Percentiles rank a stretch among this genome's conserved stretches.
Evolutionary conservation across 2,888 invertebrate genomes (phyloP).

Genomic region (Sesamia inferens): DNA sequence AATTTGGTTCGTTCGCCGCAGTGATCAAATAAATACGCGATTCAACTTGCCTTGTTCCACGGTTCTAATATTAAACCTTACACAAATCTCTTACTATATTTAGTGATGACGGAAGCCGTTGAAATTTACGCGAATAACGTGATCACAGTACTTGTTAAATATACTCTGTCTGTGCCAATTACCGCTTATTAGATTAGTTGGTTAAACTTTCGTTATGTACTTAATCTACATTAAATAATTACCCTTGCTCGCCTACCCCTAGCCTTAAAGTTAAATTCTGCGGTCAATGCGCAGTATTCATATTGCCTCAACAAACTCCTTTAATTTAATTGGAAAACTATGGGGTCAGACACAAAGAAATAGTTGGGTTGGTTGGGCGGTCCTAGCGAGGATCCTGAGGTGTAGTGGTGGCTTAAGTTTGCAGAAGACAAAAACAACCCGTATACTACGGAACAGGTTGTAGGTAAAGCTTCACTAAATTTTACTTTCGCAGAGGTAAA

Average conservation of each 20-base stretch:
- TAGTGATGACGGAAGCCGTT: slow-evolving; percentile 75
- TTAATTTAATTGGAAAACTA: slow-evolving; percentile 85
- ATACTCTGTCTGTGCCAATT: slow-evolving; percentile 60
- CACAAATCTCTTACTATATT: slow-evolving; percentile 67
- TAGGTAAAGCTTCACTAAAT: slow-evolving; percentile 33
- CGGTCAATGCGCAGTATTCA: slow-evolving; percentile 65
- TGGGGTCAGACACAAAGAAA: slow-evolving; percentile 82
- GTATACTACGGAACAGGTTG: slow-evolving; percentile 41
- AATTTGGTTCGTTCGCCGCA: slow-evolving; percentile 41
- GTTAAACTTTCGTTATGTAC: slow-evolving; percentile 39
- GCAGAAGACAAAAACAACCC: slow-evolving; percentile 61
- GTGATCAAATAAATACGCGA: slow-evolving; percentile 61
- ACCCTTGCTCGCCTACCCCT: slow-evolving; percentile 38
- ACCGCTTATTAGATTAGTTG: slow-evolving; percentile 75
- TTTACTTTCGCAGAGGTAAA: slow-evolving; percentile 23
- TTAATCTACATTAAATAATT: slow-evolving; percentile 57
- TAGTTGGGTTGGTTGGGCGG: slow-evolving; percentile 74
- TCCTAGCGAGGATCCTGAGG: slow-evolving; percentile 58
- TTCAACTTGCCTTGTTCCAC: slow-evolving; percentile 55
- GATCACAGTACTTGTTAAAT: slow-evolving; percentile 70
- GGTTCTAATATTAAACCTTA: slow-evolving; percentile 62
- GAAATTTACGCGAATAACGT: slow-evolving; percentile 76
- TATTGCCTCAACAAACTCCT: slow-evolving; percentile 69
- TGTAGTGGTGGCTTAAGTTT: slow-evolving; percentile 49
- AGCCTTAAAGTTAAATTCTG: slow-evolving; percentile 63